Percentiles rank a stretch among this genome's conserved stretches.
phyloP scores from a whole-genome alignment of 2,113 vertebrate genomes.

The Cyrtonyx montezumae region DNA sequence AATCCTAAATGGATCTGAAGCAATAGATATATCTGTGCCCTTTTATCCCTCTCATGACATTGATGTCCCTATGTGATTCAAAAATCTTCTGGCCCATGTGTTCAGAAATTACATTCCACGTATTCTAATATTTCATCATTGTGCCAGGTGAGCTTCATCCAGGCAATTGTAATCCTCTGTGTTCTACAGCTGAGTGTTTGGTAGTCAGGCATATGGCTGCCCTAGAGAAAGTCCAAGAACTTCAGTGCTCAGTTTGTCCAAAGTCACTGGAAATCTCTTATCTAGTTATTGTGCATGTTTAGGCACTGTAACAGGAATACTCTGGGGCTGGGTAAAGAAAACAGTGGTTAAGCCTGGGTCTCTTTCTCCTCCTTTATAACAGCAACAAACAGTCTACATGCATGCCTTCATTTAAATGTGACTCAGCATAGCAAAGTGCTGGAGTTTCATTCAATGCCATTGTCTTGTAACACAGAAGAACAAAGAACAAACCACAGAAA shows the following conservation, averaged over 20 bases:
- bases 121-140: too few relatives aligned
- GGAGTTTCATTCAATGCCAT: background rate
- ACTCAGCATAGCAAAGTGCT: background rate
- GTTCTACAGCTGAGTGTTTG: background rate
- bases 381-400: background rate
- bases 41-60: background rate
- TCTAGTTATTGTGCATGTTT: background rate
- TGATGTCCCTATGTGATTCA: background rate
- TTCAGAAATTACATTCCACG: background rate
- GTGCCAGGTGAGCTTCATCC: background rate
- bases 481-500: background rate
- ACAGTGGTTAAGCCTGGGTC: background rate
- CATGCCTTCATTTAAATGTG: background rate
- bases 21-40: background rate
- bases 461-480: background rate
- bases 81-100: background rate
- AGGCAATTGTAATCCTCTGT: background rate
- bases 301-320: background rate
- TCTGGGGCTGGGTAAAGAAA: background rate
- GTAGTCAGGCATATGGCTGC: fast-evolving
- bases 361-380: background rate
- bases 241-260: background rate
- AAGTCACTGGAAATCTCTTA: background rate
- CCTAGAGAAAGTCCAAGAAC: background rate
- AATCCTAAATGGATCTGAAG: background rate